Evolutionary conservation across 1,140 invertebrate genomes (phyloP).

Genomic region (Hesperophylax magnus): DNA sequence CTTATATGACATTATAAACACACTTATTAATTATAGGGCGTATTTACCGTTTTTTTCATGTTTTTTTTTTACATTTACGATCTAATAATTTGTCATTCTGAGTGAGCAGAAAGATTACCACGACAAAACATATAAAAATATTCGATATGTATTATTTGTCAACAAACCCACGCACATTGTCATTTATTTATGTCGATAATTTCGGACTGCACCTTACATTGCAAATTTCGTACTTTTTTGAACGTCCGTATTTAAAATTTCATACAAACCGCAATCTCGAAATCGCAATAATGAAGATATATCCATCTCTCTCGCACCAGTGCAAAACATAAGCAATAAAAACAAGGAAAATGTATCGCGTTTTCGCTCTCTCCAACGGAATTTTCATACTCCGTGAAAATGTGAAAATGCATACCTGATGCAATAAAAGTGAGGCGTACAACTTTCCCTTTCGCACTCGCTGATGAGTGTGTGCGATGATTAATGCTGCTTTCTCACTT

Average conservation of each 20-base stretch:
- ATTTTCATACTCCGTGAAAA: neutral
- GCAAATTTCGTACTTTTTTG: neutral
- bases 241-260: neutral
- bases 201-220: neutral
- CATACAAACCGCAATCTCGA: neutral
- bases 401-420: neutral
- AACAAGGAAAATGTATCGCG: neutral
- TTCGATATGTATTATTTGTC: too few relatives aligned
- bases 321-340: neutral
- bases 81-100: too few relatives aligned
- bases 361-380: too few relatives aligned
- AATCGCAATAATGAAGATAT: neutral
- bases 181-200: neutral
- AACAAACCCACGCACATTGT: too few relatives aligned
- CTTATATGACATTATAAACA: too few relatives aligned
- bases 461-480: neutral
- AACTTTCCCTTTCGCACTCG: slow-evolving; percentile 1
- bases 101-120: too few relatives aligned
- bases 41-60: too few relatives aligned
- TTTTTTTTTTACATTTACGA: too few relatives aligned
- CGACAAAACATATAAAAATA: too few relatives aligned
- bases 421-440: neutral
- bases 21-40: too few relatives aligned
- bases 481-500: slow-evolving; percentile 3
- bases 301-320: neutral